Conservation (phyloP, 1,140 invertebrate species). For the Camponotus pennsylvanicus region DNA sequence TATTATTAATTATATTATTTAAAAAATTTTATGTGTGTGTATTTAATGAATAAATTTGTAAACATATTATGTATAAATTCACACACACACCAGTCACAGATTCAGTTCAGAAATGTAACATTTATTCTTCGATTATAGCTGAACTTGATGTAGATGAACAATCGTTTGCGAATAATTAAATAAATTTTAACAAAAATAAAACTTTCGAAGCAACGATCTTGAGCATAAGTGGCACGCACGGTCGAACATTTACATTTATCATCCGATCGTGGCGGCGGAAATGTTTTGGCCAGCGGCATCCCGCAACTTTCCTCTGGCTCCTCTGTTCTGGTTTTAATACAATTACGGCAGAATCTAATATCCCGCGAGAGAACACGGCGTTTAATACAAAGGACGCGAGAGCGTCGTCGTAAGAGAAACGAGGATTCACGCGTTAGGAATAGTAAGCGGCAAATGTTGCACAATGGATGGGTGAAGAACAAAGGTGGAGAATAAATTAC, state of each 20-base stretch:
- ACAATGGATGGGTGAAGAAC: constrained; percentile 20
- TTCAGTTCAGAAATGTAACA: too few species aligned
- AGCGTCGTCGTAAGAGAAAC: constrained; percentile 45
- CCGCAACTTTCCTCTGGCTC: constrained; percentile 72
- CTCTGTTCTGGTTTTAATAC: constrained; percentile 73
- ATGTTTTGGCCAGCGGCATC: constrained; percentile 58
- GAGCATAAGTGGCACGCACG: constrained; percentile 44
- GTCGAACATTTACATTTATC: constrained; percentile 56
- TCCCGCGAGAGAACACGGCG: constrained; percentile 64
- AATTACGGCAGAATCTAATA: constrained; percentile 76
- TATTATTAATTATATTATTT: too few species aligned
- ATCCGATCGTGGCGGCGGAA: constrained; percentile 50
- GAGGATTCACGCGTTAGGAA: constrained; percentile 49
- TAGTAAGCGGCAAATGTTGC: constrained; percentile 38
- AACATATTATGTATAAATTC: neutral
- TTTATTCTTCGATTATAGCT: neutral
- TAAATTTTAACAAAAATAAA: constrained; percentile 19
- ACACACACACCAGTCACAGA: too few species aligned
- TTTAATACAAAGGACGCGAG: constrained; percentile 65
- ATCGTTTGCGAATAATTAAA: constrained; percentile 18
- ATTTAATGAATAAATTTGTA: neutral
- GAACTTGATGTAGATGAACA: neutral
- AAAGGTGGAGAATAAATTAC: constrained; percentile 36
- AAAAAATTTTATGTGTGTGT: too few species aligned
- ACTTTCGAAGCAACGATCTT: constrained; percentile 54